Evolutionary conservation across 2,888 invertebrate species (phyloP), one percentile per base, ranked within the genome.

Genomic region (Brenthis hecate): DNA sequence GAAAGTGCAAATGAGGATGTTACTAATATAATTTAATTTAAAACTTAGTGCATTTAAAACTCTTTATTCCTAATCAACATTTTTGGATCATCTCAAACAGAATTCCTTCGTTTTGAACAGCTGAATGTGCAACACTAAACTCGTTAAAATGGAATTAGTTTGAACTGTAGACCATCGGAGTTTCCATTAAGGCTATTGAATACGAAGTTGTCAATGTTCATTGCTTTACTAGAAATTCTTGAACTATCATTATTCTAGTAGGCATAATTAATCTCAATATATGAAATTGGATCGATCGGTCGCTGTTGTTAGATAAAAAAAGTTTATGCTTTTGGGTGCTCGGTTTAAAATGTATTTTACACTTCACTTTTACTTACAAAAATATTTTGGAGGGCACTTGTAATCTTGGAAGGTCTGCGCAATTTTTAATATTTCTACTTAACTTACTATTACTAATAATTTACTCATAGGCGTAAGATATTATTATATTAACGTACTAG

Each of bases 121-220:
- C 58, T 58, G 58, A 58, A 48, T 28, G 28, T n/a, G 58, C 48
- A 23, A 28, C 56, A 56, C 36, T 36, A 36, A 56, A 56, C 58
- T 58, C 48, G 58, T 58, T 58, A 58, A 58, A 58, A 58, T 23
- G 48, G 48, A 58, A 58, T 58, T 58, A 58, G 58, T 58, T 58
- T 48, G 58, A 58, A 58, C 48, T 48, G 48, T 23, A 23, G 58
- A 58, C 58, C 23, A 58, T 58, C 58, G 48, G 58, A 19, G 58
- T 58, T 58, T 48, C 58, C 58, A 58, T 58, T 58, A 58, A 58
- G 23, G 58, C 58, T 58, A 58, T 58, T 58, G 58, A 58, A 58
- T 28, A 28, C 58, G 58, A 23, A 58, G 48, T 58, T 58, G 58
- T 48, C 48, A 58, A 58, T 48, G 58, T 50, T 60, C 58, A 48